Evolutionary conservation across 30 jellyfish, hydroid and myxozoan genomes (phyloP).

Genomic region (Aurelia sp.): DNA sequence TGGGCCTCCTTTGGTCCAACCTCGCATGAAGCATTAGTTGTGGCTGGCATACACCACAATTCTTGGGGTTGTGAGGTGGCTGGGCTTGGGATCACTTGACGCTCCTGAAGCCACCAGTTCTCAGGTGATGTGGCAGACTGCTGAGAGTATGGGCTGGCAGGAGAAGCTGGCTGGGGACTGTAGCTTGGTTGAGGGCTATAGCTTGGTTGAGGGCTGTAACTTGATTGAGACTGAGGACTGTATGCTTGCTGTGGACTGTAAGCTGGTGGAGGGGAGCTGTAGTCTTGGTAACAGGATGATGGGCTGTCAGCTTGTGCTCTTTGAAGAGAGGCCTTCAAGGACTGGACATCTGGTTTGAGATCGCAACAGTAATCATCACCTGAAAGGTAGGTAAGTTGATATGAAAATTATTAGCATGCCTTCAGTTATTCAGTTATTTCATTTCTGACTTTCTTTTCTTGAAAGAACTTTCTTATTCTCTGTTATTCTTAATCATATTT

Average conservation of each 20-base stretch:
- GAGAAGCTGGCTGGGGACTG: conserved; percentile 71
- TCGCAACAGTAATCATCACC: conserved; percentile 83
- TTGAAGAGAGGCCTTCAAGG: conserved; percentile 75
- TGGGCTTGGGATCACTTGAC: conserved; percentile 53
- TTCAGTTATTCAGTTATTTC: too few relatives aligned
- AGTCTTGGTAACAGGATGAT: conserved; percentile 66
- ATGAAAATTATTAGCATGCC: too few relatives aligned
- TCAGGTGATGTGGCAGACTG: conserved; percentile 93
- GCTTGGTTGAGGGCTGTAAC: conserved; percentile 52
- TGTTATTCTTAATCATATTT: too few relatives aligned
- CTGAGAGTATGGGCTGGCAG: conserved; percentile 84
- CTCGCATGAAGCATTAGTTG: conserved; percentile 28
- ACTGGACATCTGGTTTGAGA: conserved; percentile 82
- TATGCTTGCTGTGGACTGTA: too few relatives aligned
- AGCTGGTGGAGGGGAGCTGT: not conserved
- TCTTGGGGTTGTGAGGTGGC: conserved; percentile 60
- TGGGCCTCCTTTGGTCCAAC: conserved; percentile 61
- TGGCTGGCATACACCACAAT: conserved; percentile 66
- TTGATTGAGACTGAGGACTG: conserved; percentile 40
- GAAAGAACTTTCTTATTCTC: too few relatives aligned
- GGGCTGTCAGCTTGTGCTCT: conserved; percentile 68
- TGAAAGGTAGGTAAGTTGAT: not conserved
- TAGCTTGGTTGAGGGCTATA: conserved; percentile 36
- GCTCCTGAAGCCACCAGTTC: conserved; percentile 89
- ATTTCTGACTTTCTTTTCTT: too few relatives aligned